Conservation (phyloP, 1,140 invertebrate species). For the Leguminivora glycinivorella region DNA sequence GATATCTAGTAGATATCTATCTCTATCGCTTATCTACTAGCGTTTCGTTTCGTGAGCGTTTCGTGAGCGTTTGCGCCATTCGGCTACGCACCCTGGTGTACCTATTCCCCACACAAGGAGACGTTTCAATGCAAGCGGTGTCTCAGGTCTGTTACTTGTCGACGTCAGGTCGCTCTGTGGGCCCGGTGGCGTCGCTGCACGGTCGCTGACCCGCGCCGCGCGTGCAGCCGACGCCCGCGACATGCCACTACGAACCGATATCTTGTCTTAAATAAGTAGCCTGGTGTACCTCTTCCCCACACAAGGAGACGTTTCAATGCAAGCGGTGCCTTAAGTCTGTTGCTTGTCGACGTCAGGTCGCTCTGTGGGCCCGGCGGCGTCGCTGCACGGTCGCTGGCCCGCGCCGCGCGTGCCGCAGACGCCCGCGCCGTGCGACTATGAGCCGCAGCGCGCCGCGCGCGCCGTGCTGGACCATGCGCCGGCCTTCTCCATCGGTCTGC, state of each 20-base stretch:
- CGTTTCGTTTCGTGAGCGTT: too few species aligned
- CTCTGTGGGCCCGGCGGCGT: constrained; percentile 82
- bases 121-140: too few species aligned
- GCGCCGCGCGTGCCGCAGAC: constrained; percentile 86
- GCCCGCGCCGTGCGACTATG: constrained; percentile 91
- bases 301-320: too few species aligned
- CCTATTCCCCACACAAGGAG: too few species aligned
- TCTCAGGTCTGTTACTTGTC: too few species aligned
- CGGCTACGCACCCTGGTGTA: too few species aligned
- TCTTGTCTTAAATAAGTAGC: too few species aligned
- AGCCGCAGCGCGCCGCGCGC: constrained; percentile 86
- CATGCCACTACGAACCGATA: constrained; percentile 90
- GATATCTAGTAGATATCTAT: too few species aligned
- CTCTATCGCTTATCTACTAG: too few species aligned
- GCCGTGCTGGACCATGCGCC: constrained; percentile 83
- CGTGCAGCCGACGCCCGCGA: constrained; percentile 88
- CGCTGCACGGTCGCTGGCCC: constrained; percentile 88
- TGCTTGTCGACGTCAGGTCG: constrained; percentile 71
- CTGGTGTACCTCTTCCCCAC: too few species aligned
- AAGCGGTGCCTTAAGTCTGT: background rate
- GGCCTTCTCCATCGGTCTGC: constrained; percentile 84
- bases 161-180: constrained; percentile 78
- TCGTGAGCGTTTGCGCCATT: too few species aligned
- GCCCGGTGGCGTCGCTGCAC: constrained; percentile 86
- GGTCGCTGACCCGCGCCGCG: constrained; percentile 86